Evolutionary conservation across 2,888 invertebrate genomes (phyloP).

Genomic region (Lasioglossum marginatum): DNA sequence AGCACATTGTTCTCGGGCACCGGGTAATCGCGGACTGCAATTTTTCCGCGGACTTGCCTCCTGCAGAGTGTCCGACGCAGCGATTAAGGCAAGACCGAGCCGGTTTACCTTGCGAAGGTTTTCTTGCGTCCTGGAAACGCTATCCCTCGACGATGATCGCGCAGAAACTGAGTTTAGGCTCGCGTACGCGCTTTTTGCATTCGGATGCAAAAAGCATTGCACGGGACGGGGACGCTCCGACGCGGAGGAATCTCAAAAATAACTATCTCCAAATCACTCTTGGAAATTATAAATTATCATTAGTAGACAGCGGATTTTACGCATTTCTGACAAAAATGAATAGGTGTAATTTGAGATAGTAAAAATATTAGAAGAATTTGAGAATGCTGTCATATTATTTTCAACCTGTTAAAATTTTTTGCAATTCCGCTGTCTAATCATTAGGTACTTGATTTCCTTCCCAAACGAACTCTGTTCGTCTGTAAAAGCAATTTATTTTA

Average conservation of each 20-base stretch:
- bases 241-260: background rate
- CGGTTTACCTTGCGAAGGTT: conserved; percentile 78
- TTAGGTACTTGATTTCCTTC: no score
- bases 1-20: conserved; percentile 39
- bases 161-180: conserved; percentile 19
- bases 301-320: no score
- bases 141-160: conserved; percentile 28
- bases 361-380: no score
- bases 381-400: no score
- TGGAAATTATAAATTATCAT: background rate
- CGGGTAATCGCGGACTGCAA: conserved; percentile 30
- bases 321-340: no score
- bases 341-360: no score
- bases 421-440: no score
- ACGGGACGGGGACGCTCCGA: background rate
- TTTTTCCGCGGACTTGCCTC: conserved; percentile 28
- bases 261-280: background rate
- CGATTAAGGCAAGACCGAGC: conserved; percentile 61
- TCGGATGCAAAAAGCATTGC: background rate
- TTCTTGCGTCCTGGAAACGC: conserved; percentile 68
- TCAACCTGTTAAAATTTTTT: no score
- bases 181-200: conserved; percentile 37
- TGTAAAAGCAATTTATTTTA: no score
- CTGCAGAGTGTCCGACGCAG: conserved; percentile 52
- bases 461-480: no score